Evolutionary conservation across 2,797 vertebrate genomes (phyloP).

Genomic region (Argyrosomus regius): DNA sequence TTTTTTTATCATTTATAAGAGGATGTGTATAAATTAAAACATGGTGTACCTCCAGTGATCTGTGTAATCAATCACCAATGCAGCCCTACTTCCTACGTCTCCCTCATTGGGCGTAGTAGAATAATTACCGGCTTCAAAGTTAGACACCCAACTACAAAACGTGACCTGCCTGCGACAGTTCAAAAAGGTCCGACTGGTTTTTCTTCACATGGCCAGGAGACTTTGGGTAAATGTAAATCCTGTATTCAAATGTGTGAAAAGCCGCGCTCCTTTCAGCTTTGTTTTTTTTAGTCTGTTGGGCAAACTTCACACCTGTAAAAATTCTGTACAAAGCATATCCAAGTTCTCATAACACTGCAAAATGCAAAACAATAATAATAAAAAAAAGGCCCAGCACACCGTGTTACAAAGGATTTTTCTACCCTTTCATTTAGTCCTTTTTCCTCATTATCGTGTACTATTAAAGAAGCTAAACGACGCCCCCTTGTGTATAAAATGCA

Average conservation of each 20-base stretch:
- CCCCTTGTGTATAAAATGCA: constrained; percentile 81
- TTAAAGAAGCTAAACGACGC: constrained; percentile 65
- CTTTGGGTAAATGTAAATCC: constrained; percentile 35
- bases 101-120: constrained; percentile 34
- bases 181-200: constrained; percentile 55
- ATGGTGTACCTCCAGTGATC: constrained; percentile 53
- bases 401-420: constrained; percentile 39
- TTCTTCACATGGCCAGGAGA: constrained; percentile 32
- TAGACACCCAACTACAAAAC: constrained; percentile 56
- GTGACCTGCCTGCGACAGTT: constrained; percentile 42
- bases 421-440: constrained; percentile 47
- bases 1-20: constrained; percentile 50
- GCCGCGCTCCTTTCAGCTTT: constrained; percentile 26
- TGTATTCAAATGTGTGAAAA: constrained; percentile 55
- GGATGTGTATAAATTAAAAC: constrained; percentile 66
- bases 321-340: constrained; percentile 75
- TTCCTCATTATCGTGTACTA: constrained; percentile 50
- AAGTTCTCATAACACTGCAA: constrained; percentile 77
- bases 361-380: constrained; percentile 51
- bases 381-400: constrained; percentile 52
- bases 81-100: constrained; percentile 46
- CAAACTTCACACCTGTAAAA: constrained; percentile 69
- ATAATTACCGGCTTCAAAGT: constrained; percentile 54
- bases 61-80: constrained; percentile 53
- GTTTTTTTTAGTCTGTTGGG: constrained; percentile 44